Conservation (phyloP, 2,797 vertebrate genomes). For the Erpetoichthys calabaricus region DNA sequence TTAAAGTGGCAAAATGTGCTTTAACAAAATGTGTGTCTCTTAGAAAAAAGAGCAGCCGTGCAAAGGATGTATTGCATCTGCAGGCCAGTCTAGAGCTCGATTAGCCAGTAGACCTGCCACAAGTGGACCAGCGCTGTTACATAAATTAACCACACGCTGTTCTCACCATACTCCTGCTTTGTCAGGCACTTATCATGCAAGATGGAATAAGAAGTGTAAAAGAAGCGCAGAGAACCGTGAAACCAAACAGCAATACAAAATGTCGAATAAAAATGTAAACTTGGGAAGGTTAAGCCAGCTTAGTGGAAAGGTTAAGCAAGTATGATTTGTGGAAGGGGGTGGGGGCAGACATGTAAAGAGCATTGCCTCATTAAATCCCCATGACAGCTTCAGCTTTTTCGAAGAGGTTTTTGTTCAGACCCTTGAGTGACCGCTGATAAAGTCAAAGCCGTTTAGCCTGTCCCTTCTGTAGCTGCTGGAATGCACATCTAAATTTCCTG, state of each 20-base stretch:
- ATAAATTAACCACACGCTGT: too few species aligned
- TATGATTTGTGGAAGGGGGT: constrained; percentile 2
- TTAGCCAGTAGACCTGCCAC: too few species aligned
- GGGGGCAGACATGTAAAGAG: neutral
- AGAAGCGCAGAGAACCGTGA: constrained; percentile 2
- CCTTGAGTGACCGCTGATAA: neutral
- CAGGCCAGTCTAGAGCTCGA: too few species aligned
- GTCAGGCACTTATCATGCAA: too few species aligned
- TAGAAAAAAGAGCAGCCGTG: too few species aligned
- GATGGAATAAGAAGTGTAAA: neutral
- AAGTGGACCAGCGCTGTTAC: too few species aligned
- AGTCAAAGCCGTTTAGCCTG: constrained; percentile 1
- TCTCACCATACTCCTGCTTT: too few species aligned
- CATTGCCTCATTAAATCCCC: neutral
- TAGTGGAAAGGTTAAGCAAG: constrained; percentile 1
- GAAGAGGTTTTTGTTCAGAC: neutral
- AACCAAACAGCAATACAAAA: constrained; percentile 2
- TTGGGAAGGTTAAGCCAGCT: constrained; percentile 1
- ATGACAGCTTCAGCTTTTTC: neutral
- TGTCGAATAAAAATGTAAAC: constrained; percentile 2
- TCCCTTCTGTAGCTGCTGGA: neutral
- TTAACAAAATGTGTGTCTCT: too few species aligned
- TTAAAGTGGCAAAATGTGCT: too few species aligned
- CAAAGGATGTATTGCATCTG: too few species aligned
- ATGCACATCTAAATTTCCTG: neutral